Percentiles rank a stretch among this genome's conserved stretches.
These are phyloP conservation scores for Neuroterus valhalla DNA, from an alignment of 1,140 invertebrate genomes.

Conservation along the genomic window DNA sequence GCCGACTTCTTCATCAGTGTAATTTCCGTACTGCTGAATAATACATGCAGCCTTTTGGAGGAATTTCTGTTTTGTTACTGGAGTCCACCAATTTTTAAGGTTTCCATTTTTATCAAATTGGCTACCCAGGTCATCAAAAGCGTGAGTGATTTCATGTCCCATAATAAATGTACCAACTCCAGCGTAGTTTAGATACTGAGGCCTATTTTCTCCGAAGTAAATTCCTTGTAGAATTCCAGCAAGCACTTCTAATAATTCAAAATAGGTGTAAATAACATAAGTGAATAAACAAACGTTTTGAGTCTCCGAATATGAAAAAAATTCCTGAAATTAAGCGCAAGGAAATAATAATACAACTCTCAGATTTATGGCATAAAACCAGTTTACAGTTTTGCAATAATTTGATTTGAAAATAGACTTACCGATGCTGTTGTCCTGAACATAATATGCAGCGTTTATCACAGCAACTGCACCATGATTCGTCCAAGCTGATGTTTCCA, in stretches of 20 bases:
- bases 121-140: constrained; percentile 80
- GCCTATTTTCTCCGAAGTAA: constrained; percentile 82
- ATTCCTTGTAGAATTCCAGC: constrained; percentile 85
- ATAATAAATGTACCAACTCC: constrained; percentile 81
- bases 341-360: too few species aligned
- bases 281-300: neutral
- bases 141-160: constrained; percentile 78
- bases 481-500: constrained; percentile 90
- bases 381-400: too few species aligned
- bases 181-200: constrained; percentile 85
- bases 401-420: constrained; percentile 62
- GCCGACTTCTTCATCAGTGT: constrained; percentile 76
- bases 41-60: constrained; percentile 80
- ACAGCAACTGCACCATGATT: constrained; percentile 85
- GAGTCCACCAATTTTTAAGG: constrained; percentile 81
- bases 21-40: constrained; percentile 83
- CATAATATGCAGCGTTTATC: constrained; percentile 87
- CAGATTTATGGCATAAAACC: too few species aligned
- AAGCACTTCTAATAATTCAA: constrained; percentile 78
- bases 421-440: constrained; percentile 87
- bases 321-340: neutral
- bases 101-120: constrained; percentile 82
- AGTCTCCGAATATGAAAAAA: neutral
- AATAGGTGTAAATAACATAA: neutral
- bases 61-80: constrained; percentile 77